Conservation (phyloP, 2,888 invertebrate genomes). For the Melieria omissa region DNA sequence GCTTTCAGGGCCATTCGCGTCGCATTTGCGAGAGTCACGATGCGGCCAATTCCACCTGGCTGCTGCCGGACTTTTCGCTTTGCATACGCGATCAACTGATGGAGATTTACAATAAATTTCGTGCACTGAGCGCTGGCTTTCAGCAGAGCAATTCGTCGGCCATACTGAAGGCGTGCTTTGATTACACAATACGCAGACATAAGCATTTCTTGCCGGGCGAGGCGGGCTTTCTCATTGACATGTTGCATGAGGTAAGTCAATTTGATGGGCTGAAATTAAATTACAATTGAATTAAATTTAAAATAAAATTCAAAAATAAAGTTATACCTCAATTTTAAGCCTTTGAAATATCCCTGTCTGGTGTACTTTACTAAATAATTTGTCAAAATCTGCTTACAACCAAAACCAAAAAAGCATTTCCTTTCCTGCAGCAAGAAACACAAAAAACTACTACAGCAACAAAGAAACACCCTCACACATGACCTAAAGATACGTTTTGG, state of each 20-base stretch:
- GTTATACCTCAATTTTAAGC: no score
- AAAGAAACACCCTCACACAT: no score
- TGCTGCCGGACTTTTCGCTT: conserved; percentile 78
- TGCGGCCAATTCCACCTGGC: conserved; percentile 78
- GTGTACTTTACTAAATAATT: no score
- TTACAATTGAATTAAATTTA: no score
- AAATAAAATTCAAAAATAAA: no score
- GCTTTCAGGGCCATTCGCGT: conserved; percentile 69
- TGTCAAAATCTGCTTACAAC: no score
- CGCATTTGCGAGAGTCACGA: conserved; percentile 73
- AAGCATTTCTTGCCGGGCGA: conserved; percentile 65
- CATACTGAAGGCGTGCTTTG: conserved; percentile 63
- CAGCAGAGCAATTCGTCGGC: conserved; percentile 66
- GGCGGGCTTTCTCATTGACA: conserved; percentile 64
- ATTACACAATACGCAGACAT: conserved; percentile 60
- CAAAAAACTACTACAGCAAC: no score
- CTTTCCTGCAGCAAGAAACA: no score
- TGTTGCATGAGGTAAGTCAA: conserved; percentile 63
- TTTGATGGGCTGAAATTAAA: no score
- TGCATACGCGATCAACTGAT: conserved; percentile 76
- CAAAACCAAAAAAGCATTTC: no score
- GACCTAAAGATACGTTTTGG: no score
- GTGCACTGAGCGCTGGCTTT: conserved; percentile 63
- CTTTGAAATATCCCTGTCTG: no score
- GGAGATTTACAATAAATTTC: conserved; percentile 72